phyloP scores from a whole-genome alignment of 1,140 invertebrate genomes.

The Pissodes strobi region DNA sequence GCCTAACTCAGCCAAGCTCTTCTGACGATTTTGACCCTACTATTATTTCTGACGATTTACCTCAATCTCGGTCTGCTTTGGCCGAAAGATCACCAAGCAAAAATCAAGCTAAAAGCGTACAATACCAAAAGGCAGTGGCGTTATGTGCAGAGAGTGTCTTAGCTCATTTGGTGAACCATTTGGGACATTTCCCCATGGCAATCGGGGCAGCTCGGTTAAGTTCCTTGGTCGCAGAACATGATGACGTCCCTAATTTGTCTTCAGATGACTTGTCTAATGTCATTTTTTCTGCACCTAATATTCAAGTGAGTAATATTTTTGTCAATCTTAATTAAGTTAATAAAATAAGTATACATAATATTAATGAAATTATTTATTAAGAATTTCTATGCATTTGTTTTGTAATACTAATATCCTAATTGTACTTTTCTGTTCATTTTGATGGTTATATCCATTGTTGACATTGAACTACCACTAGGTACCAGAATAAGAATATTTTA shows the following conservation, averaged over 20 bases:
- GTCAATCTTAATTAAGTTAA: too few relatives aligned
- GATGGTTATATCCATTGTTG: too few relatives aligned
- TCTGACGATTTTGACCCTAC: slow-evolving; percentile 73
- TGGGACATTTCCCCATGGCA: slow-evolving; percentile 88
- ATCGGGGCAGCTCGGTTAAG: slow-evolving; percentile 82
- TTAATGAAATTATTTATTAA: too few relatives aligned
- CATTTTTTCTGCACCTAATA: slow-evolving; percentile 85
- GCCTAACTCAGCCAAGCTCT: slow-evolving; percentile 50
- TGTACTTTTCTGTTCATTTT: too few relatives aligned
- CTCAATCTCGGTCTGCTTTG: slow-evolving; percentile 38
- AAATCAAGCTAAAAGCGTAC: slow-evolving; percentile 51
- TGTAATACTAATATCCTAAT: too few relatives aligned
- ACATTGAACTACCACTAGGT: too few relatives aligned
- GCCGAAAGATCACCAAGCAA: slow-evolving; percentile 15
- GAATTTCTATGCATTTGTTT: too few relatives aligned
- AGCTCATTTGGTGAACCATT: slow-evolving; percentile 82
- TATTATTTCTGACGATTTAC: slow-evolving; percentile 70
- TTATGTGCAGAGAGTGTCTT: slow-evolving; percentile 74
- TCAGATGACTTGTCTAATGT: slow-evolving; percentile 76
- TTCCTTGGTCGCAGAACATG: slow-evolving; percentile 88
- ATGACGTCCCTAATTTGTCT: slow-evolving; percentile 80
- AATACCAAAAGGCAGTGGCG: slow-evolving; percentile 62
- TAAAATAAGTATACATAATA: too few relatives aligned
- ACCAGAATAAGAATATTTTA: too few relatives aligned
- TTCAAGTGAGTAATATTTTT: too few relatives aligned